Evolutionary conservation across 2,113 vertebrate species (phyloP), one percentile per base, ranked within the genome.

Genomic region (Nettapus auritus): DNA sequence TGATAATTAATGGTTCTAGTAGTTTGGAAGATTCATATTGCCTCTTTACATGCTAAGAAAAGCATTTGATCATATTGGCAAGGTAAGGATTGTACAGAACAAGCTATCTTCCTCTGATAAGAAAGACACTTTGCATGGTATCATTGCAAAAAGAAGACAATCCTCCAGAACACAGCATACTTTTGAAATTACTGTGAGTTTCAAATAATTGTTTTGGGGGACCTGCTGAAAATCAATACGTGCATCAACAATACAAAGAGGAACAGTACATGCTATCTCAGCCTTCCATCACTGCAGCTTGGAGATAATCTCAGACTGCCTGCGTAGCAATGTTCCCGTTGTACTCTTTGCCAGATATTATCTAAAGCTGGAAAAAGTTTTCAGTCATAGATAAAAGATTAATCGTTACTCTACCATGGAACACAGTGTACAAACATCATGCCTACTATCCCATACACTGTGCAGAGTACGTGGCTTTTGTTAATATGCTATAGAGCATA

Each of bases 361-460:
- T 95, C 89, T 87, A 88, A 79, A 92, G 60, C 75, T 97, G 90
- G 94, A 92, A 96, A 78, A 88, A 87, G 74, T 86, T 44, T 94
- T 84, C 69, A 88, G 76, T 62, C 86, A 60, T 8, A 95, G 94
- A 94, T 59, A 69, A 67, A 91, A 93, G 93, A 96, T 93, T 86
- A 92, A 95, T 95, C 66, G 21, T 44, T 48, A 29, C 4, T 9
- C 56, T 93, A 5, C 81, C 46, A 70, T 0, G 11, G 96, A 94
- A 96, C 95, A 96, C 36, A 42, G 87, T 17, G 86, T 97, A 91
- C 91, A 86, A 93, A 40, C 6, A 11, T 17, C 8, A 7, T 85
- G 82, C 53, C 63, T 91, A 70, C 68, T 67, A 21, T 76, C 46
- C 60, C 85, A 31, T 17, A 62, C 36, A 13, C 66, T 57, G 79